These are phyloP conservation scores for Stratiolaelaps scimitus DNA, from an alignment of 1,140 invertebrate species.

Conservation along the genomic window DNA sequence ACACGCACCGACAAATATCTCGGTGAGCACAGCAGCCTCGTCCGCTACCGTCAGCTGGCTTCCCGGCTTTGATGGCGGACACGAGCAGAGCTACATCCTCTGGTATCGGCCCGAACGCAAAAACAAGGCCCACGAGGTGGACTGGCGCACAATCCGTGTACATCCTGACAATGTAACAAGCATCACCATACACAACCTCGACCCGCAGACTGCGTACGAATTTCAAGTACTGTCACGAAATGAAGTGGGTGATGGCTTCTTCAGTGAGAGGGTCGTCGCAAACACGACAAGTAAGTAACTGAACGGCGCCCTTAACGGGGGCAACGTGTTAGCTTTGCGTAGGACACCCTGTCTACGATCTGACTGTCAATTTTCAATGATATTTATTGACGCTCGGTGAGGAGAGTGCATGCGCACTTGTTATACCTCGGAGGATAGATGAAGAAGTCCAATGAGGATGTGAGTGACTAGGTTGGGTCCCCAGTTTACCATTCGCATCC, in stretches of 20 bases:
- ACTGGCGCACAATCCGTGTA: slow-evolving; percentile 78
- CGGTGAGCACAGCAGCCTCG: slow-evolving; percentile 65
- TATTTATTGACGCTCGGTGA: no score
- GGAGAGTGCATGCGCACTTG: no score
- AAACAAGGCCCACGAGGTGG: not conserved
- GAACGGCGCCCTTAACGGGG: no score
- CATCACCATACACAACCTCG: slow-evolving; percentile 73
- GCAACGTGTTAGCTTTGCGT: no score
- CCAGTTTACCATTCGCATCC: no score
- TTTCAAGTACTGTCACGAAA: slow-evolving; percentile 90
- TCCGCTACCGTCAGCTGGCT: slow-evolving; percentile 73
- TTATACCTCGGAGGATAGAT: no score
- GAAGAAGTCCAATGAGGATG: no score
- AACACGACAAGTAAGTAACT: slow-evolving; percentile 72
- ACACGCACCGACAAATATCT: slow-evolving; percentile 86
- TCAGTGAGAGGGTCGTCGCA: slow-evolving; percentile 75
- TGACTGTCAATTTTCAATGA: no score
- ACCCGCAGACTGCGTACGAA: slow-evolving; percentile 76
- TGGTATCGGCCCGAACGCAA: slow-evolving; percentile 49
- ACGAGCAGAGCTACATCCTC: slow-evolving; percentile 81
- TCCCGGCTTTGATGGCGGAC: slow-evolving; percentile 87
- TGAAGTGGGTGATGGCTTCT: slow-evolving; percentile 77
- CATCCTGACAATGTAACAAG: slow-evolving; percentile 73
- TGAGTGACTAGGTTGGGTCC: no score
- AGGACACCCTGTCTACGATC: no score